Evolutionary conservation across 1,140 invertebrate genomes (phyloP), one percentile per base, ranked within the genome.

Genomic region (Drosophila watanabei): DNA sequence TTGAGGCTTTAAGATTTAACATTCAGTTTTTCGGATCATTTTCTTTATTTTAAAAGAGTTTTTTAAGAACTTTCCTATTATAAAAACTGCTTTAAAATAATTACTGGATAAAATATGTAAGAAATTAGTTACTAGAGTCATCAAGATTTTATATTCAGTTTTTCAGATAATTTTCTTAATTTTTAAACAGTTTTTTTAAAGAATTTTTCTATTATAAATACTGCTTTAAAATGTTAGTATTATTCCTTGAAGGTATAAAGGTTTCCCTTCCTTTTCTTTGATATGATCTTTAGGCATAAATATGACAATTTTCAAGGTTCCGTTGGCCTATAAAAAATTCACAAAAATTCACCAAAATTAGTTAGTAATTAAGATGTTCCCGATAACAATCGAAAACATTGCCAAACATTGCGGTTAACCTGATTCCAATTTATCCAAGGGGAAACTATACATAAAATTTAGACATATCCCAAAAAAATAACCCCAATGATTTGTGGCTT

Each of bases 341-440:
- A n/a, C n/a, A 24, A 16, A 63, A 8, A 64, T 63, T 48, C 46
- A 51, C 48, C 10, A 30, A 63, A 66, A 46, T 46, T 35, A 63
- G 32, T 46, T 16, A 48, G 52, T 65, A 56, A 71, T 69, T 68
- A 71, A 71, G 35, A 68, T 39, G 45, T 7, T 52, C 46, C 30
- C 49, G 39, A 69, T 54, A 45, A 30, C n/a, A 33, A 10, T 10
- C 1, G 11, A 16, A 56, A 37, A 16, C 14, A 66, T 66, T 33
- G 59, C 58, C 28, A 28, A 63, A 48, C 32, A 35, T 33, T 45
- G 24, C 24, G 24, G 41, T 61, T 71, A 64, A n/a, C 64, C 68
- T 20, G 66, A 71, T 39, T 71, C 9, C 1, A 28, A 32, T 28
- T 10, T 48, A 57, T 56, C 24, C 41, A 35, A 24, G 59, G 11